Evolutionary conservation across 2,888 invertebrate species (phyloP).

Genomic region (Plagodis pulveraria): DNA sequence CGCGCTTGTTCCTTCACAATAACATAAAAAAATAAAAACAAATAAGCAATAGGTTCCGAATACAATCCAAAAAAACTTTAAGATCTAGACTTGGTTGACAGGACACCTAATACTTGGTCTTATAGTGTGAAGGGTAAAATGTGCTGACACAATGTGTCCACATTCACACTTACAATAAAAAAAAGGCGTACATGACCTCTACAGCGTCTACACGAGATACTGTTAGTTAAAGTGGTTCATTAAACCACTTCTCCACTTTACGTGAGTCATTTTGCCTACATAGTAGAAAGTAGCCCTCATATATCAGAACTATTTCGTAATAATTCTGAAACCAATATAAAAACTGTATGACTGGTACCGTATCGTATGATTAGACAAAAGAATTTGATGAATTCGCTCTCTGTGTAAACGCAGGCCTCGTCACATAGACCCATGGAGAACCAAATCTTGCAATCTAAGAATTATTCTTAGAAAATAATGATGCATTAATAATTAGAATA

Average conservation of each 20-base stretch:
- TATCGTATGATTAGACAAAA: constrained; percentile 18
- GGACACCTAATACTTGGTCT: too few relatives aligned
- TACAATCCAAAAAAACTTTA: too few relatives aligned
- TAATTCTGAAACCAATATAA: constrained; percentile 8
- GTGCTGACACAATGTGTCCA: neutral
- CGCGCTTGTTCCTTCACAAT: too few relatives aligned
- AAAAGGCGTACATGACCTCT: constrained; percentile 35
- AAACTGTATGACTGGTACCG: constrained; percentile 1
- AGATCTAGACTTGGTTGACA: too few relatives aligned
- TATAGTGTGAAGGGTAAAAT: neutral
- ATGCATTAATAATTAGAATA: neutral
- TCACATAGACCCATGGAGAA: constrained; percentile 25
- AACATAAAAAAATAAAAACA: too few relatives aligned
- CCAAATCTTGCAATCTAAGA: neutral
- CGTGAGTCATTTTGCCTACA: constrained; percentile 9
- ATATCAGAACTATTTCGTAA: constrained; percentile 15
- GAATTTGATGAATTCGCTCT: constrained; percentile 41
- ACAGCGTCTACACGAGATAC: constrained; percentile 32
- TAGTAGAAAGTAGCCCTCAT: too few relatives aligned
- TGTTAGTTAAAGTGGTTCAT: constrained; percentile 23
- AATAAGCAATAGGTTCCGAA: too few relatives aligned
- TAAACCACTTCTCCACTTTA: constrained; percentile 15
- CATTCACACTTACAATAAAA: neutral
- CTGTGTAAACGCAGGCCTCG: constrained; percentile 18
- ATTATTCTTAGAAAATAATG: neutral